phyloP scores from a whole-genome alignment of 2,888 invertebrate genomes.

The Zaprionus obscuricornis region DNA sequence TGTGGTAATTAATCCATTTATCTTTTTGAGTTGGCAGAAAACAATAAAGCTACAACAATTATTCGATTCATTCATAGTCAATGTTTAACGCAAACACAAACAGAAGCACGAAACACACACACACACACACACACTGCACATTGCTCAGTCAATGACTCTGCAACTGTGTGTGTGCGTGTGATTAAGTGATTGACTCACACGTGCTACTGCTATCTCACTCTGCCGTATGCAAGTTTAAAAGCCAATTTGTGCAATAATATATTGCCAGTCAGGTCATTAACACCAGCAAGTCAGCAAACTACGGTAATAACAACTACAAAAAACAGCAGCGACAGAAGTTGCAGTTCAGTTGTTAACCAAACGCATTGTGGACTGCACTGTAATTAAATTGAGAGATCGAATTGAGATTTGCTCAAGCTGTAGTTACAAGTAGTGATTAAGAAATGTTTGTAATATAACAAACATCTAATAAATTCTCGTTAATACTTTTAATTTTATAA shows the following conservation, averaged over 20 bases:
- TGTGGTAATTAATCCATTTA: constrained; percentile 44
- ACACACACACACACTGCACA: not conserved
- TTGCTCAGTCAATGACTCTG: constrained; percentile 36
- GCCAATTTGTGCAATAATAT: constrained; percentile 40
- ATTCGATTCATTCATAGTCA: constrained; percentile 47
- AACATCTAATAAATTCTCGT: too few species aligned
- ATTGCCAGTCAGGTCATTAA: constrained; percentile 69
- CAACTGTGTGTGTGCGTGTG: constrained; percentile 40
- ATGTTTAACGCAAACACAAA: too few species aligned
- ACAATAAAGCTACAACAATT: not conserved
- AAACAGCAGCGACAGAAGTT: constrained; percentile 18
- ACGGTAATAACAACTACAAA: constrained; percentile 5
- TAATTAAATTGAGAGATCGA: constrained; percentile 36
- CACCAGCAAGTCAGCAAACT: constrained; percentile 42
- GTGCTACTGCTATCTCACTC: constrained; percentile 31
- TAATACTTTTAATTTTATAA: too few species aligned
- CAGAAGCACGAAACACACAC: too few species aligned
- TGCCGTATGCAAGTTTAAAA: constrained; percentile 18
- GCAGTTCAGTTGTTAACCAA: constrained; percentile 32
- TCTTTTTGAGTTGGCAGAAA: constrained; percentile 1
- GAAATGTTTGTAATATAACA: too few species aligned
- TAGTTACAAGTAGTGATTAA: too few species aligned
- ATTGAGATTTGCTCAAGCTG: too few species aligned
- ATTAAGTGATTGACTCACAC: constrained; percentile 28
- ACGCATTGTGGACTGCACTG: too few species aligned